Evolutionary conservation across 2,888 invertebrate genomes (phyloP).

Genomic region (Lacanobia wlatinum): DNA sequence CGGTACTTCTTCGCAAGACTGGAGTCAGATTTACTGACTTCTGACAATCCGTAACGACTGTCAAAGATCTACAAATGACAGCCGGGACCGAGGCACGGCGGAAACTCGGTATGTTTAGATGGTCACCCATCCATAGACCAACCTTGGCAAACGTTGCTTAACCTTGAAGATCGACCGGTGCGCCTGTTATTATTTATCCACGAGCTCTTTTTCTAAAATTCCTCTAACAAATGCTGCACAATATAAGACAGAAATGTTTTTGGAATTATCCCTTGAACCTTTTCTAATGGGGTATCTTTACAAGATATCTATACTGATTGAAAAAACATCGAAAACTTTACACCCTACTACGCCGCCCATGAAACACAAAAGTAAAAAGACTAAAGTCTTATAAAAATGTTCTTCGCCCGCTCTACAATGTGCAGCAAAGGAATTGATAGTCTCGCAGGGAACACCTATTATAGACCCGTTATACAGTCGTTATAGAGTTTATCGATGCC

Average conservation of each 20-base stretch:
- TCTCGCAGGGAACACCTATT: conserved; percentile 65
- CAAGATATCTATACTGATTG: neutral
- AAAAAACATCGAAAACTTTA: neutral
- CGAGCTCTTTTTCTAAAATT: too few species aligned
- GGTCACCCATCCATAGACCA: too few species aligned
- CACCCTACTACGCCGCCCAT: neutral
- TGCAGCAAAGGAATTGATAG: conserved; percentile 65
- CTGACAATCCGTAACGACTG: too few species aligned
- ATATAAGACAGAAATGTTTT: neutral
- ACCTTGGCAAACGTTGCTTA: too few species aligned
- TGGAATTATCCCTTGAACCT: neutral
- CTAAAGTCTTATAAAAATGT: conserved; percentile 46
- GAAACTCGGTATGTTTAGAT: too few species aligned
- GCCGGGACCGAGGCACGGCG: too few species aligned
- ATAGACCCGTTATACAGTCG: conserved; percentile 63
- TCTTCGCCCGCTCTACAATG: conserved; percentile 27
- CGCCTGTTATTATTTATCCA: too few species aligned
- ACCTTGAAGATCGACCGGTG: too few species aligned
- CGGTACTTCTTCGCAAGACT: too few species aligned
- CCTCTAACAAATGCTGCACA: neutral
- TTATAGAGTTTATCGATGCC: conserved; percentile 67
- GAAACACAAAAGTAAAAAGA: conserved; percentile 23
- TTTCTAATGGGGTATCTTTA: neutral
- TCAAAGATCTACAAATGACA: too few species aligned
- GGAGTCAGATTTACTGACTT: too few species aligned